A percentile compares a stretch with the other conserved stretches of the same genome.
Evolutionary conservation across 2,888 invertebrate species (phyloP).

Genomic region (Diplazon laetatorius): DNA sequence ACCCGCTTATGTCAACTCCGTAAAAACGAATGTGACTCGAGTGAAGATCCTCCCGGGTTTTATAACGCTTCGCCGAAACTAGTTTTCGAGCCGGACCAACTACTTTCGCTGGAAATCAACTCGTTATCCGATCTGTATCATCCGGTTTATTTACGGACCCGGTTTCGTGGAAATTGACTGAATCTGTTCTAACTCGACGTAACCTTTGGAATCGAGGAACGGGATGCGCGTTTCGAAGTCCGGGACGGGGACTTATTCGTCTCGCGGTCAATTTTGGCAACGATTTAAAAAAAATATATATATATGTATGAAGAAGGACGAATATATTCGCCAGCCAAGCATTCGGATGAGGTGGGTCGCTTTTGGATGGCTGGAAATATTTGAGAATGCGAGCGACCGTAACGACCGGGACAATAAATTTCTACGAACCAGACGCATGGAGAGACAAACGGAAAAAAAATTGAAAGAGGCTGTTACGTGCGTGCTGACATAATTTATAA

Average conservation of each 20-base stretch:
- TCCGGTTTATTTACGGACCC: too few species aligned
- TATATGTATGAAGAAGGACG: too few species aligned
- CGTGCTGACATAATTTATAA: conserved; percentile 10
- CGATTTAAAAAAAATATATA: too few species aligned
- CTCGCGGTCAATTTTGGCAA: conserved; percentile 9
- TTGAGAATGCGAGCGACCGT: not conserved
- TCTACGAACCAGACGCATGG: conserved; percentile 1
- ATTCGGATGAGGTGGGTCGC: not conserved
- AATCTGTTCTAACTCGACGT: conserved; percentile 23
- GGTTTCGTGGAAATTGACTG: conserved; percentile 27
- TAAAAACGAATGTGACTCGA: conserved; percentile 67
- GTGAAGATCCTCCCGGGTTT: conserved; percentile 68
- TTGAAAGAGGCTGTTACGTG: too few species aligned
- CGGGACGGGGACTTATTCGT: conserved; percentile 15
- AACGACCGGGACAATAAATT: not conserved
- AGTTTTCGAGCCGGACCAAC: conserved; percentile 44
- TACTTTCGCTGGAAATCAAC: conserved; percentile 20
- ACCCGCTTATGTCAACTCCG: conserved; percentile 45
- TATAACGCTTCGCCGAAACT: conserved; percentile 70
- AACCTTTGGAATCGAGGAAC: conserved; percentile 40
- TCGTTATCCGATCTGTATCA: conserved; percentile 10
- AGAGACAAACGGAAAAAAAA: too few species aligned
- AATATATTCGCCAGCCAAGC: not conserved
- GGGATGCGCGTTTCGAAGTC: conserved; percentile 36
- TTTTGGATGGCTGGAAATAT: not conserved